Evolutionary conservation across 2,888 invertebrate species (phyloP).

Genomic region (Gymnoscelis rufifasciata): DNA sequence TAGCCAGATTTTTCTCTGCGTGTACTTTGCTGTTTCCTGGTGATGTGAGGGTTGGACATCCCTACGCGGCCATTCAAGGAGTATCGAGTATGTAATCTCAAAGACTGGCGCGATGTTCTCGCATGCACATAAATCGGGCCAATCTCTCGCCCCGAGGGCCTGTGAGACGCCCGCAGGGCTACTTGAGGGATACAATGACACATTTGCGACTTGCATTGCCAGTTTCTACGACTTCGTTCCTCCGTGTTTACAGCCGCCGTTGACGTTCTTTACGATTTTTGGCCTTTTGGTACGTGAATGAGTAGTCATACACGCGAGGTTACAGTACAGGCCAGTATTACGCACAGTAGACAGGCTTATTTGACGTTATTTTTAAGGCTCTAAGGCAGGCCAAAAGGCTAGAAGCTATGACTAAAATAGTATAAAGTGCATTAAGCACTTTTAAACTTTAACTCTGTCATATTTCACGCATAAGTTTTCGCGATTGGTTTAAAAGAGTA

Average conservation of each 20-base stretch:
- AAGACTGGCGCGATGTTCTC: neutral
- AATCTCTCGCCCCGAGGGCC: neutral
- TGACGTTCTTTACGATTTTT: neutral
- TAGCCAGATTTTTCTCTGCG: too few species aligned
- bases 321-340: too few species aligned
- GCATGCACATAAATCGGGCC: conserved; percentile 3
- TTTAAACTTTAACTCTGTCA: too few species aligned
- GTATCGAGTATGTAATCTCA: neutral
- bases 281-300: neutral
- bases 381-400: too few species aligned
- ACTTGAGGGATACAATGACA: neutral
- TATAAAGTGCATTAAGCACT: too few species aligned
- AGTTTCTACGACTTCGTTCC: neutral
- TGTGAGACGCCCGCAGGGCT: neutral
- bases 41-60: neutral
- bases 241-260: neutral
- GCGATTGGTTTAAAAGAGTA: too few species aligned
- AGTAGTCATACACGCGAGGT: too few species aligned
- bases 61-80: neutral
- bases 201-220: neutral
- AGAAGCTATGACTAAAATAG: too few species aligned
- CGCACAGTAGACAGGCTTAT: too few species aligned
- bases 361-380: too few species aligned
- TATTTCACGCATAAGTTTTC: too few species aligned
- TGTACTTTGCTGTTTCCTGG: too few species aligned